phyloP scores from a whole-genome alignment of 2,888 invertebrate genomes.

The Drosophila dives region DNA sequence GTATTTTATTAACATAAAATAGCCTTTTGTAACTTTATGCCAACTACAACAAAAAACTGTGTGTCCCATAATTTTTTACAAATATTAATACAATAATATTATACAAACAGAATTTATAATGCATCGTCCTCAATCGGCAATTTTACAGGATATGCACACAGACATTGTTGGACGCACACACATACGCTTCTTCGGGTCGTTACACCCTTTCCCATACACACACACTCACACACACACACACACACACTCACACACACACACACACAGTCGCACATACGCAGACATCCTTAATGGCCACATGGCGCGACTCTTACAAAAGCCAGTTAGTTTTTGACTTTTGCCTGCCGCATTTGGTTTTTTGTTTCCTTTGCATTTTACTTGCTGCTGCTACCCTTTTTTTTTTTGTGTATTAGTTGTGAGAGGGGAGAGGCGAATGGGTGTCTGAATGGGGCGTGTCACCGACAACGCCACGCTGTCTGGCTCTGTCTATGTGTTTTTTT shows the following conservation, averaged over 20 bases:
- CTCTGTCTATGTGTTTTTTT: constrained; percentile 29
- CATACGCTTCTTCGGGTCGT: constrained; percentile 29
- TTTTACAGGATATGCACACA: constrained; percentile 47
- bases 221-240: constrained; percentile 9
- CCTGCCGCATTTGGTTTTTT: constrained; percentile 48
- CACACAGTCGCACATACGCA: constrained; percentile 25
- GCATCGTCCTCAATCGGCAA: neutral
- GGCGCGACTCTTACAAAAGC: constrained; percentile 74
- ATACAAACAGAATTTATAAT: neutral
- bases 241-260: constrained; percentile 21
- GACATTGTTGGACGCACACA: constrained; percentile 19
- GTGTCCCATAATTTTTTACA: neutral
- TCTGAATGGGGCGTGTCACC: constrained; percentile 45
- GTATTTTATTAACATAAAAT: neutral
- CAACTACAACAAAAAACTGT: neutral
- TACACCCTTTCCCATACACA: constrained; percentile 26
- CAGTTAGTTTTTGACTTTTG: constrained; percentile 78
- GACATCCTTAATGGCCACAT: constrained; percentile 68
- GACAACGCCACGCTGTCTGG: constrained; percentile 74
- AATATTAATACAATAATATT: too few species aligned
- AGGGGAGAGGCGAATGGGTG: constrained; percentile 4
- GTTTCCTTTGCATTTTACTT: constrained; percentile 6
- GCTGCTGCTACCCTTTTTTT: constrained; percentile 62
- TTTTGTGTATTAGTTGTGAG: neutral
- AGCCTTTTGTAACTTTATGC: neutral